phyloP scores from a whole-genome alignment of 53 echinoderm and acorn worm species.

The Echinometra lucunter region DNA sequence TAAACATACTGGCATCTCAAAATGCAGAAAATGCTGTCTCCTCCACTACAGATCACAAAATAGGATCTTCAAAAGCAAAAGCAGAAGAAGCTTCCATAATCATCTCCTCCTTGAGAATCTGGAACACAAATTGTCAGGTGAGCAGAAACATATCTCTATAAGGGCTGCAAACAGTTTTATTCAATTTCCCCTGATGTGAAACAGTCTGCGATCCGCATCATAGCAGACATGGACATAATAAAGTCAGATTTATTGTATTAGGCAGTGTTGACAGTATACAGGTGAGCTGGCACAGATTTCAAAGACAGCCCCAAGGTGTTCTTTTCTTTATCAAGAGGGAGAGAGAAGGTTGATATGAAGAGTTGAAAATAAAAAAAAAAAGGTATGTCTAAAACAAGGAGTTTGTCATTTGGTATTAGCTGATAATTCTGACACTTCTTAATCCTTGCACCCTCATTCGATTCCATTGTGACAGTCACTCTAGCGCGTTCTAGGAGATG shows the following conservation, averaged over 20 bases:
- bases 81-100: neutral
- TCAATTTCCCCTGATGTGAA: neutral
- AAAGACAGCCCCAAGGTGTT: neutral
- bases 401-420: neutral
- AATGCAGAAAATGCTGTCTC: neutral
- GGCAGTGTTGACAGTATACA: conserved; percentile 23
- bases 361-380: neutral
- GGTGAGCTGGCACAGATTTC: conserved; percentile 1
- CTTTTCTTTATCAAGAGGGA: neutral
- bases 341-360: neutral
- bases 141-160: neutral
- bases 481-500: no score
- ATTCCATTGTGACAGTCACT: no score
- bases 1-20: neutral
- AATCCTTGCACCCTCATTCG: neutral
- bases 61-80: neutral
- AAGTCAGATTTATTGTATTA: conserved; percentile 5
- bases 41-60: neutral
- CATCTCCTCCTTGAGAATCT: conserved; percentile 1
- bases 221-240: neutral
- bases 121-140: conserved; percentile 32
- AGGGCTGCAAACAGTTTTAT: neutral
- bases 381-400: neutral
- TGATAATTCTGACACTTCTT: no score
- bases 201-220: neutral